Base-by-base conservation (phyloP, 2,888 invertebrate genomes). In the Drosophila ustulata region DNA sequence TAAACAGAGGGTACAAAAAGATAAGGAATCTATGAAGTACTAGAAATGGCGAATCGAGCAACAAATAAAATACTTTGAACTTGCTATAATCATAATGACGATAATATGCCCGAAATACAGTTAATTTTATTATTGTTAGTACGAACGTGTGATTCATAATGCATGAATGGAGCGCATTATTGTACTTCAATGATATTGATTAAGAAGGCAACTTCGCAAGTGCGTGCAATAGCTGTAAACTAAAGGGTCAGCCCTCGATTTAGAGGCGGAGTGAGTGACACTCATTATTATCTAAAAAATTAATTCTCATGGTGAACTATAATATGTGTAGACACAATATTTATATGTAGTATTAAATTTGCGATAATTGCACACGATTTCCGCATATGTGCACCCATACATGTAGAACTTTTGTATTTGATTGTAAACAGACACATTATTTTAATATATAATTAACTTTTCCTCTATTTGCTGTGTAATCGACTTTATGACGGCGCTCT, bases 291-390 rank as follows among this genome's bases (percentile, higher is more conserved):
- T 56, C 58, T 76, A 55, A 63, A 61, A 57, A 61, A 37, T 66
- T 41, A 28, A 58, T 45, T 71, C 50, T 74, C 74, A 74, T 77
- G 64, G 25, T 67, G 74, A 77, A 46, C 63, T 58, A 62, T 66
- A 64, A 41, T 41, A 41, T 41, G 8, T 41, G 39, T 39, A 55
- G 6, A 26, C 39, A 13, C 7, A 43, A 18, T 61, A 43, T 73
- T 28, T 73, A 37, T 66, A 57, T 70, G 25, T 71, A 43, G 25
- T 71, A 57, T 62, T 50, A 34, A 50, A 57, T 59, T 64, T 8
- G 59, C 55, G 37, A 74, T 71, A 79, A 79, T 66, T 65, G 59
- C 43, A 61, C 41, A 34, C n/a, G 26, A 63, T 68, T 72, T 73
- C 55, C 68, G 46, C 50, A 49, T 71, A 25, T 43, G 39, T 11